Conservation (phyloP, 2,888 invertebrate genomes). For the Ophion costatus region DNA sequence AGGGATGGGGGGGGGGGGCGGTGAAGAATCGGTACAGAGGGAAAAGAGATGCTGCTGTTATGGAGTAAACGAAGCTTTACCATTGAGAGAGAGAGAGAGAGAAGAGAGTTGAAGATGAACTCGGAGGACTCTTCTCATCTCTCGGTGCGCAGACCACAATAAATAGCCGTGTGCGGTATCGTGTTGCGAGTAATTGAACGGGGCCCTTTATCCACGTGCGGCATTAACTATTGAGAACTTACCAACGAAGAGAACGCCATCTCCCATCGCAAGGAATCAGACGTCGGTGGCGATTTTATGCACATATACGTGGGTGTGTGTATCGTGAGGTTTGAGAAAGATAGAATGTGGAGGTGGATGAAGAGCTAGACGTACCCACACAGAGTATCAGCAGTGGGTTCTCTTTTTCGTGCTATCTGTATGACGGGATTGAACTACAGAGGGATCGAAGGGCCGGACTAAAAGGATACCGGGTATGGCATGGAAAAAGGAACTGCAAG, state of each 20-base stretch:
- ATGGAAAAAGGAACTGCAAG: background rate
- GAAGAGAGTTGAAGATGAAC: slow-evolving; percentile 53
- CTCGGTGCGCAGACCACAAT: slow-evolving; percentile 76
- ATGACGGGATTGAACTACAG: slow-evolving; percentile 15
- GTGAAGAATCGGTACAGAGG: slow-evolving; percentile 41
- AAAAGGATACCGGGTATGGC: slow-evolving; percentile 19
- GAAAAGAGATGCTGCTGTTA: slow-evolving; percentile 42
- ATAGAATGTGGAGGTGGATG: slow-evolving; percentile 38
- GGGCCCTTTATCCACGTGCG: slow-evolving; percentile 74
- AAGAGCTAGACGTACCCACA: slow-evolving; percentile 31
- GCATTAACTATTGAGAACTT: slow-evolving; percentile 77
- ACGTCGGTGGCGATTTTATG: slow-evolving; percentile 47
- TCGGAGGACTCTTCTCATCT: slow-evolving; percentile 59
- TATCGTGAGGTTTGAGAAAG: slow-evolving; percentile 20
- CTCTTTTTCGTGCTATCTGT: slow-evolving; percentile 33
- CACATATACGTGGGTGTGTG: slow-evolving; percentile 3
- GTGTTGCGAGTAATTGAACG: slow-evolving; percentile 81
- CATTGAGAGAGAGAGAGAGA: slow-evolving; percentile 29
- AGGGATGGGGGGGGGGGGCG: slow-evolving; percentile 34
- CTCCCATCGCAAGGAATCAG: slow-evolving; percentile 58
- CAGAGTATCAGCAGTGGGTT: slow-evolving; percentile 32
- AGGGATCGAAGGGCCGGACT: slow-evolving; percentile 25
- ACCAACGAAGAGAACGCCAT: slow-evolving; percentile 52
- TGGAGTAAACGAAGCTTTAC: slow-evolving; percentile 55
- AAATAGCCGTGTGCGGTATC: slow-evolving; percentile 78